These are phyloP conservation scores for Babylonia areolata DNA, from an alignment of 1,140 invertebrate genomes.

Conservation along the genomic window DNA sequence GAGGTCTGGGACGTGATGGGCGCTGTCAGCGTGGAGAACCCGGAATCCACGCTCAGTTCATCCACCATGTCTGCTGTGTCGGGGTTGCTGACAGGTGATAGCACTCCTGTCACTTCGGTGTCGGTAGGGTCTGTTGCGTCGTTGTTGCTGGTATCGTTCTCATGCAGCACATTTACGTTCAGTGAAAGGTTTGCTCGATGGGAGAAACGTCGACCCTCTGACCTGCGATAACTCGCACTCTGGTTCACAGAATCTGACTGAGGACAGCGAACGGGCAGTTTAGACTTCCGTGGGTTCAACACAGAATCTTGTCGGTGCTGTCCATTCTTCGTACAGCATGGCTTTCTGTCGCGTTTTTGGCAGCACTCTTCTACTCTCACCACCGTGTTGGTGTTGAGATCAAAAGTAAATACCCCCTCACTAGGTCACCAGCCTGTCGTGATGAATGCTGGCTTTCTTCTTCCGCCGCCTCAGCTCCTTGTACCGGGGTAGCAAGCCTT, in stretches of 20 bases:
- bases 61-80: background rate
- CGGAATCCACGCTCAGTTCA: background rate
- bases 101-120: background rate
- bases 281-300: background rate
- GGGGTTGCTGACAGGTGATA: background rate
- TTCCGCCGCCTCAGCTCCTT: background rate
- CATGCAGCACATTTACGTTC: background rate
- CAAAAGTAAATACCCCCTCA: background rate
- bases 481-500: constrained; percentile 1
- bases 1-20: background rate
- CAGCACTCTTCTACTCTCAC: background rate
- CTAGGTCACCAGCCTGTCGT: background rate
- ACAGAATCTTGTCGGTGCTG: background rate
- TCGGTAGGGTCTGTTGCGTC: background rate
- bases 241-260: background rate
- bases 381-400: background rate
- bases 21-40: background rate
- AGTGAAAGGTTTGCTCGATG: background rate
- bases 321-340: background rate
- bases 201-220: background rate
- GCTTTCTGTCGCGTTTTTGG: background rate
- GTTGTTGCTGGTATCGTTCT: background rate
- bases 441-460: background rate
- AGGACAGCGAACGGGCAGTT: background rate
- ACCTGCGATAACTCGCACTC: background rate